These are phyloP conservation scores for Petrolisthes manimaculis DNA, from an alignment of 2,888 invertebrate genomes.

Conservation along the genomic window DNA sequence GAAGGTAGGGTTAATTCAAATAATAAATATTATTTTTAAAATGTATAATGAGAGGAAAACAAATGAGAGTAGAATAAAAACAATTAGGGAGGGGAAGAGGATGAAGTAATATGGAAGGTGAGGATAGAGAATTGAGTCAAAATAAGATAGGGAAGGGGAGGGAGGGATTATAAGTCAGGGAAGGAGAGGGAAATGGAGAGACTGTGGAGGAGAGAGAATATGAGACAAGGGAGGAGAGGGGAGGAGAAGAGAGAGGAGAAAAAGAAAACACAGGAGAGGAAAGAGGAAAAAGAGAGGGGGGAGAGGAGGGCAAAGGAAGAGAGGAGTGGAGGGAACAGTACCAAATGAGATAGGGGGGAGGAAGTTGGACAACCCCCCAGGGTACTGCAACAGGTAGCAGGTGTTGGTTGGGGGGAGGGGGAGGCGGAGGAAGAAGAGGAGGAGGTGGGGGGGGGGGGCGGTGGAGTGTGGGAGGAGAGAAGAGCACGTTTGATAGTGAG, in stretches of 20 bases:
- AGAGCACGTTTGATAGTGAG: neutral
- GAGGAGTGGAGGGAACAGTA: neutral
- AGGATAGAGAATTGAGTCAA: neutral
- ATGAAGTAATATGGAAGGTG: neutral
- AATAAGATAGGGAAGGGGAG: neutral
- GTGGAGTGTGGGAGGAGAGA: neutral
- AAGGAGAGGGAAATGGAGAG: neutral
- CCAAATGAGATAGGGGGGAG: neutral
- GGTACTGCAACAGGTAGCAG: no score
- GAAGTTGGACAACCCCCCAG: no score
- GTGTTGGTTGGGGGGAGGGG: neutral
- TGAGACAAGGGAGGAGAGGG: neutral
- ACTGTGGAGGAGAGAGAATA: neutral
- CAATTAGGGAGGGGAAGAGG: neutral
- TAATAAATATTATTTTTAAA: no score
- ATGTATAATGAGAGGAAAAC: no score
- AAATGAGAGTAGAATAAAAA: neutral
- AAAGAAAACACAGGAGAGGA: neutral
- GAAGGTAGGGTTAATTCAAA: neutral
- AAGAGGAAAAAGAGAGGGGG: neutral
- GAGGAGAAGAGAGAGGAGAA: conserved; percentile 1
- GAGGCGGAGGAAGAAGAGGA: neutral
- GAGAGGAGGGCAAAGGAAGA: neutral
- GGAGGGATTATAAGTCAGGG: neutral
- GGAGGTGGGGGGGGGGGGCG: neutral